Evolutionary conservation across 2,888 invertebrate species (phyloP), one percentile per base, ranked within the genome.

Genomic region (Trichogramma evanescens): DNA sequence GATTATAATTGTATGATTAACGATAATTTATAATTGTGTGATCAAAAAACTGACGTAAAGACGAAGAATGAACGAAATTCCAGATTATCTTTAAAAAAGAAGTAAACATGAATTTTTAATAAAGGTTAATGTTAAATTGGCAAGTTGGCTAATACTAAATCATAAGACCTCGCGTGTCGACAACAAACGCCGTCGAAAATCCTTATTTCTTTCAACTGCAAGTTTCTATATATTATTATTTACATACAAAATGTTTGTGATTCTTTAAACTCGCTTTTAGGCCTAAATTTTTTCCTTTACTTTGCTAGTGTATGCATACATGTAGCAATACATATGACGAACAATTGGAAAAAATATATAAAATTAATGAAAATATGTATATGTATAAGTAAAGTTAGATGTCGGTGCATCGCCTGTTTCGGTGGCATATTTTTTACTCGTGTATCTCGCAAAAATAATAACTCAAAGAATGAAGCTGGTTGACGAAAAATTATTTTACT

Each of bases 371-470:
- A 26, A 26, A 26, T 26, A 26, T 26, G 26, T 26, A 26, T 26
- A 26, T 26, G 26, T 26, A 26, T 26, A 26, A 26, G 26, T 26
- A 26, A 26, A 26, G 2, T 26, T 26, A 26, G 26, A 26, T 26
- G 26, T 26, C 26, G 26, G 26, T 26, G 26, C 26, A 26, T 65
- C 5, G 48, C 5, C 48, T 13, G 26, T 13, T 48, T 10, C 10
- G n/a, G 13, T 43, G 49, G 9, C 53, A 43, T 54, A 58, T 64
- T 62, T 67, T 66, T 56, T 62, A 65, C 60, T 60, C 53, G 50
- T 56, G 51, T 67, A 66, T 26, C 66, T 67, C 68, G 65, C 57
- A 65, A 66, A 63, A 61, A 26, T 26, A 26, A 26, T 26, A 2
- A 26, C 49, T 40, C 6, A 9, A 40, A 45, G 6, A 38, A 54